Evolutionary conservation across 1,140 invertebrate genomes (phyloP), one percentile per base, ranked within the genome.

Genomic region (Drosophila sp.): DNA sequence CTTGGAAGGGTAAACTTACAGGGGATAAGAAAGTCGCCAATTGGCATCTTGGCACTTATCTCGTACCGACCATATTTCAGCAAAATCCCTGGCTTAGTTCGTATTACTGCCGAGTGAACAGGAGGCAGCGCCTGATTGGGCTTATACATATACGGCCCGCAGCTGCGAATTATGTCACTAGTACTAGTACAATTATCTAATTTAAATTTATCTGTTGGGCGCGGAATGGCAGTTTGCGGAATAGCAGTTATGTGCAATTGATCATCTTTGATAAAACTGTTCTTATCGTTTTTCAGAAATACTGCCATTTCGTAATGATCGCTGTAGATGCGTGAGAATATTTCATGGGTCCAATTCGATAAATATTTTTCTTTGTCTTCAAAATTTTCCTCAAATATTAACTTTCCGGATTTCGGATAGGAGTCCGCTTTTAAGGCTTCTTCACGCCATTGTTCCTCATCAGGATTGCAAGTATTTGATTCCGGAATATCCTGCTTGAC

Each of bases 351-450:
- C 76, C 76, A 78, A 21, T 53, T 27, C 7, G 0, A 0, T 11
- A 38, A 16, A 13, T 61, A 50, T 2, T 8, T 29, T 3, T 54
- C 9, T 3, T 18, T n/a, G 8, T 54, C 9, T 2, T 18, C 9
- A 8, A 78, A 78, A n/a, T 62, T 58, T 2, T 78, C 76, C 13
- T 66, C 64, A 38, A 78, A 78, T 27, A 78, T 34, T 2, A 78
- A 7, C 0, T 41, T 8, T 3, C 50, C 61, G 7, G 41, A n/a
- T n/a, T n/a, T n/a, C n/a, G n/a, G n/a, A n/a, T n/a, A n/a, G n/a
- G n/a, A n/a, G n/a, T n/a, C n/a, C n/a, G n/a, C n/a, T n/a, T n/a
- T n/a, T n/a, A n/a, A n/a, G n/a, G n/a, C n/a, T n/a, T n/a, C n/a
- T n/a, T n/a, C n/a, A n/a, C n/a, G n/a, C n/a, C n/a, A n/a, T n/a